Evolutionary conservation across 2,888 invertebrate species (phyloP), one percentile per base, ranked within the genome.

Genomic region (Spisula subtruncata): DNA sequence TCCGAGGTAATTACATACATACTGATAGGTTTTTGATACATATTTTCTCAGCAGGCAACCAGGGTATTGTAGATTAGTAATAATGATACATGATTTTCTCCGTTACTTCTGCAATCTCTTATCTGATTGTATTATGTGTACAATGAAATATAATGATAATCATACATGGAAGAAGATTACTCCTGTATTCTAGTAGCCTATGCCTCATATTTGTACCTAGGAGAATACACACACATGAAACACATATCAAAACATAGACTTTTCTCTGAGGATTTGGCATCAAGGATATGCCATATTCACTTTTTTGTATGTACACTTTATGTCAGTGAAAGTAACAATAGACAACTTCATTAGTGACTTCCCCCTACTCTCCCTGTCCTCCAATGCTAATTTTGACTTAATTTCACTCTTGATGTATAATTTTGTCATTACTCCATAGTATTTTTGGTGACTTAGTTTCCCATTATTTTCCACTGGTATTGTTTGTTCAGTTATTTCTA

Each of bases 21-120:
- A 84, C 29, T 83, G 60, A 25, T 66, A n/a, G 25, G 25, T n/a
- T 81, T 84, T 84, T 75, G 71, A 84, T 84, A 51, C 51, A 84
- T 84, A n/a, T 32, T 81, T 75, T 71, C 84, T 51, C 75, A 29
- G 75, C 35, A 75, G 41, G 83, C 10, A 66, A 25, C 60, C 25
- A 6, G n/a, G 41, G 41, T 66, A 66, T 66, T 66, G 60, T 66
- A 66, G 60, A 66, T 66, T 66, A 25, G 60, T 66, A 25, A n/a
- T 25, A 66, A 25, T 66, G 60, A 66, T 51, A 51, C 51, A 25
- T 66, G 60, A 66, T 66, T n/a, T 66, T 66, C n/a, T 66, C n/a
- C 2, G 60, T n/a, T 66, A 25, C 25, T 66, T n/a, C n/a, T n/a
- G n/a, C n/a, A n/a, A n/a, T n/a, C 60, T 66, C 41, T 41, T 41